Base-by-base conservation (phyloP, 2,888 invertebrate genomes). In the Brachyptera putata region DNA sequence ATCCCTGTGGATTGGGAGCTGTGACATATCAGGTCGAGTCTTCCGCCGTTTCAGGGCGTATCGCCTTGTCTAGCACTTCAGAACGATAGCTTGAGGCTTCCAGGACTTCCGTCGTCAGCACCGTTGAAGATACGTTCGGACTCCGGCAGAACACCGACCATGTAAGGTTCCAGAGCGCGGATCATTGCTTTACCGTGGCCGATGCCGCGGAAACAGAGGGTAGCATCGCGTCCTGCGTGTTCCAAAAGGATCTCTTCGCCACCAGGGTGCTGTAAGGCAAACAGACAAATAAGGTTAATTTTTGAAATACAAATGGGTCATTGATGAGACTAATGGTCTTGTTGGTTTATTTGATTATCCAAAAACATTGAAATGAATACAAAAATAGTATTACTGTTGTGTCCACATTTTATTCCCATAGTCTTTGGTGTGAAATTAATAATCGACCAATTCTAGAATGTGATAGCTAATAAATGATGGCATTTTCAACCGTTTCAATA, bases 201-300 rank as follows among this genome's bases (percentile, higher is more conserved):
- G 0, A 87, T 84, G 50, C 89, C 86, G 14, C 88, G 80, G 75
- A 91, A 93, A 0, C 91, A 88, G 1, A 88, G 78, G 24, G 89
- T 91, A 0, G 91, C 91, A 73, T 93, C 93, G 11, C 87, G 80
- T 0, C 93, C 93, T 0, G 91, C 92, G 72, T 90, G 84, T 69
- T 94, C 93, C 67, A 91, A 72, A 67, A 94, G 82, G 16, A 93
- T 81, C 64, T 92, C 91, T 11, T 80, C 80, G 5, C 93, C 92
- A 57, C 92, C 93, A 0, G 92, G 92, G 75, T 94, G 93, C 83
- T 88, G 71, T 3, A 73, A 18, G 36, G 36, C 3, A 11, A 30
- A 73, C 69, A 72, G 66, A 68, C 66, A 66, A 65, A 63, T 18
- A 11, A 13, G n/a, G 24, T n/a, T n/a, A n/a, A n/a, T n/a, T n/a